A percentile compares a stretch with the other conserved stretches of the same genome.
Evolutionary conservation across 2,113 vertebrate species (phyloP).

Genomic region (Lates calcarifer): DNA sequence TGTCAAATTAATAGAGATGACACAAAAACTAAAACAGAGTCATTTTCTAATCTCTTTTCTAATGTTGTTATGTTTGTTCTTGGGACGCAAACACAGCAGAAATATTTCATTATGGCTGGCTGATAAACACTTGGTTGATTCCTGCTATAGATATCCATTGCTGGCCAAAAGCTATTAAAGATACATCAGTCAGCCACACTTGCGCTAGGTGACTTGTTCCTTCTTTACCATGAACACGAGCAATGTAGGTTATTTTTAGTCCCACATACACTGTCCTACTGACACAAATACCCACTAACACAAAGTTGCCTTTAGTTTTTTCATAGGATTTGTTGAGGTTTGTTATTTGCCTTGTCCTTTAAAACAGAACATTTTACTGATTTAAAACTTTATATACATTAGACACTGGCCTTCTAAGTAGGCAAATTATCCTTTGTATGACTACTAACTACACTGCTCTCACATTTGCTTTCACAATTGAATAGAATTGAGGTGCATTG

Average conservation of each 20-base stretch:
- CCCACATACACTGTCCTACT: background rate
- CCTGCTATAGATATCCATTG: background rate
- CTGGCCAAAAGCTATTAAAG: background rate
- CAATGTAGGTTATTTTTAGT: background rate
- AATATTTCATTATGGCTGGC: background rate
- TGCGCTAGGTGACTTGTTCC: too few species aligned
- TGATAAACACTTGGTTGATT: background rate
- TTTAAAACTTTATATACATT: background rate
- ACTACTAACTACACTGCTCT: slow-evolving; percentile 22
- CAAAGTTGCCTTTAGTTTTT: slow-evolving; percentile 4
- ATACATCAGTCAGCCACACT: background rate
- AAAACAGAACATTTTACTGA: slow-evolving; percentile 7
- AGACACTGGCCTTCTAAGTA: background rate
- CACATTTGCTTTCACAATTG: slow-evolving; percentile 36
- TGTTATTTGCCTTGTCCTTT: background rate
- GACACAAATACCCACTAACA: background rate
- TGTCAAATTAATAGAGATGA: background rate
- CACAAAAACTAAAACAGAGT: background rate
- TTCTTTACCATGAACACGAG: background rate
- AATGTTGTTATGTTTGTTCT: background rate
- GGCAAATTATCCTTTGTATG: slow-evolving; percentile 30
- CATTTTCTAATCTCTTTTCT: background rate
- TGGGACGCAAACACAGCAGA: background rate
- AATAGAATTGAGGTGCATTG: slow-evolving; percentile 56
- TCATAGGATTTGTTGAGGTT: background rate